Base-by-base conservation (phyloP, 2,888 invertebrate species). In the Timema podura region DNA sequence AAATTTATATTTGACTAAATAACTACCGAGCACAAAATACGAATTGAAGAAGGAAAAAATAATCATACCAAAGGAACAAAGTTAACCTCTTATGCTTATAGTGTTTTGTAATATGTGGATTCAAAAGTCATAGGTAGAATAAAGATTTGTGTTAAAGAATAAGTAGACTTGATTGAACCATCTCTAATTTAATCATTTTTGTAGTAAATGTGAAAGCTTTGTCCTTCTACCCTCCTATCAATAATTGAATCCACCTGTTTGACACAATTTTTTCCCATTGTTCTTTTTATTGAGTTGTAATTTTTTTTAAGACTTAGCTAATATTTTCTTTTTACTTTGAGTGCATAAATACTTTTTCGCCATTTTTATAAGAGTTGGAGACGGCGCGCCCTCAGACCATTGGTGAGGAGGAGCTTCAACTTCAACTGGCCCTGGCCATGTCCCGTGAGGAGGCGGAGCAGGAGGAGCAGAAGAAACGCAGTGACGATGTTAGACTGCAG, bases 391-490 rank as follows among this genome's bases (percentile, higher is more conserved):
- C 99, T 6, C 92, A 96, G 77, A 98, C 98, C 0, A 93, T 94
- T 0, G 98, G 98, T 5, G 99, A 99, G 82, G 99, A 99, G 82
- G 98, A 99, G 81, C 85, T 99, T 74, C 99, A 99, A 82, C 85
- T 99, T 75, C 98, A 99, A 83, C 86, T 99, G 78, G 99, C 99
- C 65, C 86, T 99, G 80, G 99, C 98, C 69, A 97, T 99, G 95
- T 96, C 96, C 66, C 89, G 97, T 74, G 99, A 99, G 83, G 99
- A 99, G 84, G 97, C 97, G 48, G 98, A 99, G 79, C 92, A 96
- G 77, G 97, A 98, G 81, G 96, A 97, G 83, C 91, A 95, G 76
- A 89, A 95, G 79, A 86, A 95, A 71, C 91, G 96, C 74, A 95
- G 95, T 76, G 98, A 99, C 82, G 98, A 98, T 83, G 95, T 98